Conservation (phyloP, 2,113 vertebrate species). For the Calidris pygmaea region DNA sequence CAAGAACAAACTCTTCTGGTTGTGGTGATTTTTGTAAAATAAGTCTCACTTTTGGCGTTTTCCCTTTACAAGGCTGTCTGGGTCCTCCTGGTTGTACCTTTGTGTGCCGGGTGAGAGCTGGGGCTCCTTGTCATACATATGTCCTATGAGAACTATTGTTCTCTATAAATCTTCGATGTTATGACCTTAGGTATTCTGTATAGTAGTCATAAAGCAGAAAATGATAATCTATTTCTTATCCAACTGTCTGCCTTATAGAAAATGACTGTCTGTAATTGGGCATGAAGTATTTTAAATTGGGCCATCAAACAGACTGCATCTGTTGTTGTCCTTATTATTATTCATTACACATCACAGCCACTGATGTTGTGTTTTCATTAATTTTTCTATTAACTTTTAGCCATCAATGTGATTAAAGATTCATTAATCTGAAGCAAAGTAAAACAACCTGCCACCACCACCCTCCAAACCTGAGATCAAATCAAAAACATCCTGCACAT, state of each 20-base stretch:
- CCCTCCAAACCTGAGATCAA: background rate
- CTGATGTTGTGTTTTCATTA: slow-evolving; percentile 55
- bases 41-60: background rate
- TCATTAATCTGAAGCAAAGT: slow-evolving; percentile 50
- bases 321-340: slow-evolving; percentile 37
- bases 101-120: background rate
- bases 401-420: slow-evolving; percentile 62
- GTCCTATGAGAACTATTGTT: background rate
- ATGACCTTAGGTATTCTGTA: background rate
- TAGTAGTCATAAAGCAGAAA: slow-evolving; percentile 6
- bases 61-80: background rate
- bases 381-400: slow-evolving; percentile 68
- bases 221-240: slow-evolving; percentile 18
- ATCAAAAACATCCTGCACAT: background rate
- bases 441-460: background rate
- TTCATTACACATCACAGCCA: background rate
- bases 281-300: slow-evolving; percentile 61
- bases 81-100: background rate
- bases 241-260: slow-evolving; percentile 4
- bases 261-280: slow-evolving; percentile 49
- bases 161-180: background rate
- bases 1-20: background rate
- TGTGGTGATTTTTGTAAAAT: background rate
- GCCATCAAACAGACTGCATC: slow-evolving; percentile 32
- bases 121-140: background rate